Evolutionary conservation across 2,797 vertebrate genomes (phyloP), one percentile per base, ranked within the genome.

Genomic region (Galago senegalensis): DNA sequence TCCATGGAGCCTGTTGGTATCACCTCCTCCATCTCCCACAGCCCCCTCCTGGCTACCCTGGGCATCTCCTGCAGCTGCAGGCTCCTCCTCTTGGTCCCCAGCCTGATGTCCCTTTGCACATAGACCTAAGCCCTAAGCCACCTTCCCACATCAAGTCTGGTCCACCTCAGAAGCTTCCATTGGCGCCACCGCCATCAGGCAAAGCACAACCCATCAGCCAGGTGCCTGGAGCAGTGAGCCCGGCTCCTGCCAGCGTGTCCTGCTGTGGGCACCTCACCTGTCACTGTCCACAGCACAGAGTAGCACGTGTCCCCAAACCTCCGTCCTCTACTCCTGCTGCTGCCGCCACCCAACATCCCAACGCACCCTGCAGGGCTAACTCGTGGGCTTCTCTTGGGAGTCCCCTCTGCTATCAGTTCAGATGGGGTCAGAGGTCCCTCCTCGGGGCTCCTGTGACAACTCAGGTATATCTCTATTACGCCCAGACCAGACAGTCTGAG

Each of bases 1-100:
- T 21, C 37, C n/a, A 2, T 7, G 2, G 31, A 58, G 34, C 69
- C 76, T 3, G 10, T 60, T 29, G 2, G 0, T 5, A 2, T 9
- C 4, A 4, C 61, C 23, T 37, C 63, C 79, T 46, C 75, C 1
- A 6, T 46, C 37, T 49, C 70, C 20, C 29, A 13, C 0, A 0
- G 61, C 5, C 7, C 17, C 67, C 34, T 21, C 17, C 49, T 25
- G 3, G 1, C 37, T 8, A 9, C 40, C 49, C 60, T 53, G 0
- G 0, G n/a, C 63, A 13, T 9, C 79, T 70, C 69, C 5, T 9
- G 5, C 70, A 46, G 21, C 75, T 29, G 9, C 13, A 10, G n/a
- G 25, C 43, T 86, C 84, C 56, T 80, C 31, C 23, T 76, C 37
- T n/a, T 34, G 56, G 31, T 77, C 40, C 67, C 58, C 83, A 56